A percentile compares a stretch with the other conserved stretches of the same genome.
Evolutionary conservation across 2,113 vertebrate species (phyloP).

Genomic region (Gracilinanus agilis): DNA sequence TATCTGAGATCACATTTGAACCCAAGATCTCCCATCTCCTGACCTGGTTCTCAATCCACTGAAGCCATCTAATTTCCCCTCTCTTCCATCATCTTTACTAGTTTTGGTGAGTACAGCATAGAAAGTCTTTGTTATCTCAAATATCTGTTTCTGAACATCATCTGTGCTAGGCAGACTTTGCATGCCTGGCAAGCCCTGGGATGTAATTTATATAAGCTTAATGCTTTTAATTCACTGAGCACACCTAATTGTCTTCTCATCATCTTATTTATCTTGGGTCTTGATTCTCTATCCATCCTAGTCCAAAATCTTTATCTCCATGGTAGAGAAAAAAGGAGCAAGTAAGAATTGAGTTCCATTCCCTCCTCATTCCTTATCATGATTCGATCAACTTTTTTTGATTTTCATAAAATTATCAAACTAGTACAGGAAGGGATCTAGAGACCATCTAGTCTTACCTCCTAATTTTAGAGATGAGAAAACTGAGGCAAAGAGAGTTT

Average conservation of each 20-base stretch:
- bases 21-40: too few species aligned
- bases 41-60: too few species aligned
- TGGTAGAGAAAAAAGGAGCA: background rate
- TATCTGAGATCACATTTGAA: too few species aligned
- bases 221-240: background rate
- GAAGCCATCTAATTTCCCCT: too few species aligned
- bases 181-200: background rate
- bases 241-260: background rate
- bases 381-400: background rate
- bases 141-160: background rate
- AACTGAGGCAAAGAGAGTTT: background rate
- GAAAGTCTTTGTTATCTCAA: background rate
- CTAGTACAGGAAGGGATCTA: background rate
- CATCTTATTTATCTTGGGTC: background rate
- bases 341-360: background rate
- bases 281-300: background rate
- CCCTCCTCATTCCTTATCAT: background rate
- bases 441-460: background rate
- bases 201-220: background rate
- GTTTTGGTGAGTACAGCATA: background rate
- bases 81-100: background rate
- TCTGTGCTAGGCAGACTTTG: background rate
- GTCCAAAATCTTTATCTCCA: background rate
- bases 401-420: background rate
- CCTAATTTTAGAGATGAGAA: background rate